These are phyloP conservation scores for Melanotaenia boesemani DNA, from an alignment of 2,797 vertebrate species.

Conservation along the genomic window DNA sequence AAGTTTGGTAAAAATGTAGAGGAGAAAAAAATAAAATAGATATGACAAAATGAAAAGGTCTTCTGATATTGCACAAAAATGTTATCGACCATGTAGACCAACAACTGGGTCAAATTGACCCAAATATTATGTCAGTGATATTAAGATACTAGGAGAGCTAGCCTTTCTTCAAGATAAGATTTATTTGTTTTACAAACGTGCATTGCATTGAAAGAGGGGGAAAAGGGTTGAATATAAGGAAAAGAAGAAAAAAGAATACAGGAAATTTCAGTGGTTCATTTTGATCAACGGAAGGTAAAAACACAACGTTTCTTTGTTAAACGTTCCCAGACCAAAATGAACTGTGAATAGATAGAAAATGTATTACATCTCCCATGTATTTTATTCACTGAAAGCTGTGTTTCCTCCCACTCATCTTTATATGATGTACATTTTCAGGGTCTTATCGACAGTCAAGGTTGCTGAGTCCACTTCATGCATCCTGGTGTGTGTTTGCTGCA, in stretches of 20 bases:
- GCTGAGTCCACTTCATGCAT: constrained; percentile 50
- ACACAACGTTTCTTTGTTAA: background rate
- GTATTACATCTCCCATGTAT: constrained; percentile 17
- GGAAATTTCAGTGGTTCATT: constrained; percentile 12
- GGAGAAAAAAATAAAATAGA: constrained; percentile 4
- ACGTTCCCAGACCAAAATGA: constrained; percentile 7
- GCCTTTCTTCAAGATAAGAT: constrained; percentile 13
- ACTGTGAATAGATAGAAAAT: constrained; percentile 14
- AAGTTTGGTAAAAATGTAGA: constrained; percentile 7
- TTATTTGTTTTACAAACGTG: constrained; percentile 29
- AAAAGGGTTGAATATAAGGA: constrained; percentile 1
- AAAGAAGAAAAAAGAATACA: background rate
- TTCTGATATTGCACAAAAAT: constrained; percentile 14
- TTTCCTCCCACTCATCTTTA: constrained; percentile 42
- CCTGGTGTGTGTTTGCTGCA: constrained; percentile 48
- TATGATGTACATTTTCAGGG: constrained; percentile 46
- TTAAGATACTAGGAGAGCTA: background rate
- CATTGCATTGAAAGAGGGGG: constrained; percentile 7
- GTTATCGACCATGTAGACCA: constrained; percentile 21
- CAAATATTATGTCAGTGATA: constrained; percentile 35
- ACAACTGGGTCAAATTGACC: constrained; percentile 39
- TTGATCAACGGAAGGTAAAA: constrained; percentile 20
- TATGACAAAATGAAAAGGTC: constrained; percentile 30
- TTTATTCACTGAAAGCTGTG: constrained; percentile 54
- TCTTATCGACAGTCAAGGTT: constrained; percentile 60